Base-by-base conservation (phyloP, 2,888 invertebrate genomes). In the Caenorhabditis sinica region DNA sequence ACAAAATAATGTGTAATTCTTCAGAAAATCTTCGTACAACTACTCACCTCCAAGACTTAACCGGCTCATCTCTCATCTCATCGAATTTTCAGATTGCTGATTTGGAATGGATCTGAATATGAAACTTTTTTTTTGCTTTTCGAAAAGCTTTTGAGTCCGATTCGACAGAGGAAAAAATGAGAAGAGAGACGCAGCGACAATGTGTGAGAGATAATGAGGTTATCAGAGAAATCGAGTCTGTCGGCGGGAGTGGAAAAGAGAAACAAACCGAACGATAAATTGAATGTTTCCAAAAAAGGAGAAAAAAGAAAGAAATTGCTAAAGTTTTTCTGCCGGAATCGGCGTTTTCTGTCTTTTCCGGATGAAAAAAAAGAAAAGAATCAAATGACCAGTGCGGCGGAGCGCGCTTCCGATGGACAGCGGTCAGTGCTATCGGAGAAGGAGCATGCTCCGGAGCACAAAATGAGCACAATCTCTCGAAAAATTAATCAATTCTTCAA, bases 11-110 rank as follows among this genome's bases (percentile, higher is more conserved):
- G 56, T 56, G 56, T 56, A 13, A 28, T 56, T 56, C 11, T 11
- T 8, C 20, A 20, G 0, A 20, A n/a, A 49, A 56, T 13, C 8
- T 9, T 5, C 1, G 25, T 28, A 11, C 2, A 28, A 1, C 28
- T 15, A 56, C 49, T 72, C 60, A 81, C 81, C 81, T 81, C 81
- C 81, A 74, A 81, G 66, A 66, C 81, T 81, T 40, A 81, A 53
- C 23, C 81, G 81, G 28, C 51, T 81, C 81, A 81, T 81, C 40
- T 51, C 56, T 79, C 77, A 79, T 79, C 43, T 49, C 77, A 69
- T 77, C 28, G 40, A 13, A 40, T 61, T 61, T 63, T 33, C 20
- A 17, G 20, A 49, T 20, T 20, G 49, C 3, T 17, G 49, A 49
- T 23, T 30, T 45, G 30, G 9, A 33, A 43, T n/a, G n/a, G 13